Evolutionary conservation across 2,113 vertebrate species (phyloP), one percentile per base, ranked within the genome.

Genomic region (Hyperopisus bebe): DNA sequence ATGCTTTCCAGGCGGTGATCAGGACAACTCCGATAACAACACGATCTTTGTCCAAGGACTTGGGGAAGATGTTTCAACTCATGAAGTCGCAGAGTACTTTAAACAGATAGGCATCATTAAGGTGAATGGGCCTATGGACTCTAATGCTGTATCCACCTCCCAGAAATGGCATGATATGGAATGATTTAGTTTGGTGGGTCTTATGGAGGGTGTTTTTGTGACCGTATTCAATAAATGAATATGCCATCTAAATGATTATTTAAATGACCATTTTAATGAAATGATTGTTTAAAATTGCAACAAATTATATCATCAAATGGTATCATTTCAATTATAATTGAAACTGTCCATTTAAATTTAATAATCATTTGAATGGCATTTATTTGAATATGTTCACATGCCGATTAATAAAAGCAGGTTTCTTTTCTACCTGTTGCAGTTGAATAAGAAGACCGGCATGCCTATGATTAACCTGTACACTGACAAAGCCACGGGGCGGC

Each of bases 11-110:
- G 97, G 96, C 94, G 95, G 96, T 87, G 96, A 97, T 70, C 96
- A 96, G 95, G 98, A 99, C 96, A 99, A 99, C 96, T 98, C 98
- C 80, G 98, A 99, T 96, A 99, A 99, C 96, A 99, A 99, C 96
- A 99, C 98, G 90, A 99, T 99, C 94, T 99, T 99, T 91, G 98
- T 99, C 91, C 97, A 99, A 95, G 98, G 98, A 89, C 97, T 99
- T 0, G 96, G 96, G 90, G 98, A 99, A 90, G 97, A 98, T 0
- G 97, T 95, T 88, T 96, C 97, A 35, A 95, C 97, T 92, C 97
- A 98, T 92, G 97, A 99, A 96, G 97, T 99, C 8, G 98, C 97
- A 5, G 97, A 99, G 85, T 99, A 93, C 93, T 99, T 99, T 94
- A 99, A 99, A 92, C 98, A 99, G 92, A 99, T 99, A 89, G 98